These are phyloP conservation scores for Lanius ludovicianus DNA, from an alignment of 2,113 vertebrate genomes.

Conservation along the genomic window DNA sequence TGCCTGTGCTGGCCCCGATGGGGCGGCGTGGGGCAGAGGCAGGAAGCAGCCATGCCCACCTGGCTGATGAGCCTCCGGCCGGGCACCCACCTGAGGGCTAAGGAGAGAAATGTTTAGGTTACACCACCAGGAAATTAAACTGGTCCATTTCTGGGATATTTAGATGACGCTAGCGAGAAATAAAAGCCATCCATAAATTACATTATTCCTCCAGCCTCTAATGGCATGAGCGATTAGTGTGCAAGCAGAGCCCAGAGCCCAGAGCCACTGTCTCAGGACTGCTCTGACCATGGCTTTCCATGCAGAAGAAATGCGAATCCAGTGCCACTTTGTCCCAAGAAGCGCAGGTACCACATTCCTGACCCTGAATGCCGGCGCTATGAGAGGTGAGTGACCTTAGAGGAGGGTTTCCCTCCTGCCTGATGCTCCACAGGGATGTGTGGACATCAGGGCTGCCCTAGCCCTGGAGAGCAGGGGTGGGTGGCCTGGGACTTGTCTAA, in stretches of 20 bases:
- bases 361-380: fast-evolving
- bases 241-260: background rate
- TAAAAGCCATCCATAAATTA: slow-evolving; percentile 56
- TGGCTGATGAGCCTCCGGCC: background rate
- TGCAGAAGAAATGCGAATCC: background rate
- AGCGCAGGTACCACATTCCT: fast-evolving
- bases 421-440: background rate
- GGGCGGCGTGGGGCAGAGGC: fast-evolving
- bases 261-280: background rate
- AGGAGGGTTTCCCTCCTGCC: background rate
- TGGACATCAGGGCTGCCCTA: background rate
- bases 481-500: background rate
- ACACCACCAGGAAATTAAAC: slow-evolving; percentile 22
- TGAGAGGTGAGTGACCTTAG: background rate
- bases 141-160: background rate
- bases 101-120: background rate
- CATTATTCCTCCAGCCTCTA: slow-evolving; percentile 14
- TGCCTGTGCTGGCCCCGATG: background rate
- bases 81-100: background rate
- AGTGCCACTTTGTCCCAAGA: background rate
- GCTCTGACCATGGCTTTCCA: background rate
- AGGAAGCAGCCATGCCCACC: fast-evolving
- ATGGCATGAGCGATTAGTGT: slow-evolving; percentile 4
- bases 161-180: slow-evolving; percentile 41
- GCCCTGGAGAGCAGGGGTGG: background rate